Conservation (phyloP, 2,888 invertebrate species). For the Drosophila vallismaia region DNA sequence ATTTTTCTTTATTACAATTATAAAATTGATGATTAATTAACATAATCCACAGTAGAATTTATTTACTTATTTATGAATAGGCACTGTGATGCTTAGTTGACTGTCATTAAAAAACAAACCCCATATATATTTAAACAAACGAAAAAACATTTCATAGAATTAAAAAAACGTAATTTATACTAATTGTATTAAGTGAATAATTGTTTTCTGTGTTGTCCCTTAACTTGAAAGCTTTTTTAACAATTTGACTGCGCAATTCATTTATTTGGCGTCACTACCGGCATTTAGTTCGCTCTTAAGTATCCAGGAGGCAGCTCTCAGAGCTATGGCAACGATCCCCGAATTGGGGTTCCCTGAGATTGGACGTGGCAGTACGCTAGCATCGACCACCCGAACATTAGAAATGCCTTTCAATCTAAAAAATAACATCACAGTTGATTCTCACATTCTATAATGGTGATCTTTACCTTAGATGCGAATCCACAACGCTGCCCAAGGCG, state of each 20-base stretch:
- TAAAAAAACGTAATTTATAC: background rate
- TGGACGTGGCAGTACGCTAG: constrained; percentile 91
- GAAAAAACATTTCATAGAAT: background rate
- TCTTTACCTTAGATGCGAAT: constrained; percentile 86
- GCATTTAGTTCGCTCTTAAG: constrained; percentile 82
- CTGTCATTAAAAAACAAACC: background rate
- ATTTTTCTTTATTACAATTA: no score
- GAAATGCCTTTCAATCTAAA: constrained; percentile 87
- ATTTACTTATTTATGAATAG: background rate
- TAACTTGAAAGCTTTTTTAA: constrained; percentile 13
- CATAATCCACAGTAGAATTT: background rate
- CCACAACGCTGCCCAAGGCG: constrained; percentile 90
- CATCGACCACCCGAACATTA: constrained; percentile 90
- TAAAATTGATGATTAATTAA: background rate
- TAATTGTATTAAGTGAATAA: background rate
- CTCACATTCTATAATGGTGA: background rate
- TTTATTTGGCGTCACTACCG: constrained; percentile 8
- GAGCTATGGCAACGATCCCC: constrained; percentile 87
- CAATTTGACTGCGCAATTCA: constrained; percentile 15
- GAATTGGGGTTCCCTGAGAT: constrained; percentile 91
- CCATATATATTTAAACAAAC: background rate
- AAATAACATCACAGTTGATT: background rate
- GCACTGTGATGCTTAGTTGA: background rate
- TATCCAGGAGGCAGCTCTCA: constrained; percentile 87
- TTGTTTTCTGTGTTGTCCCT: constrained; percentile 12